Evolutionary conservation across 2,113 vertebrate species (phyloP).

Genomic region (Nannospalax galili): DNA sequence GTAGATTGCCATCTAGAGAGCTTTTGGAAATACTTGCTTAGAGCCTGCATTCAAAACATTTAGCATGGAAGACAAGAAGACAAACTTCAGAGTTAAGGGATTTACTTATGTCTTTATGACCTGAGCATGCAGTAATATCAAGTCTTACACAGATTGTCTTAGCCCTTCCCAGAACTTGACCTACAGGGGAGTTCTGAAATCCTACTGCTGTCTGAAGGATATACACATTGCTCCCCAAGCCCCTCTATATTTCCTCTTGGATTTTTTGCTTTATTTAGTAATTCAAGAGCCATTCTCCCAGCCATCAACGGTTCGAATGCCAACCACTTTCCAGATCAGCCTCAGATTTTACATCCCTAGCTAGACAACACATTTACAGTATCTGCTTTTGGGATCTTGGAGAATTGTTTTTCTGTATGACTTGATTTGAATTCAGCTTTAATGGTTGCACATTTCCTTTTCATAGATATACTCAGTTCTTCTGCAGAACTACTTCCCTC

Average conservation of each 20-base stretch:
- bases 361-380: background rate
- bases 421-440: constrained; percentile 17
- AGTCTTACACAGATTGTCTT: background rate
- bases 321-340: background rate
- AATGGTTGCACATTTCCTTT: background rate
- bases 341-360: background rate
- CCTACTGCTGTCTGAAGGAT: background rate
- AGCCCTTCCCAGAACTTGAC: background rate
- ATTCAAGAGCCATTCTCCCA: background rate
- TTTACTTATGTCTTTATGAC: constrained; percentile 1
- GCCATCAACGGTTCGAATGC: background rate
- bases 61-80: constrained; percentile 13
- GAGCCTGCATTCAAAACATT: background rate
- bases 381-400: background rate
- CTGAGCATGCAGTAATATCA: background rate
- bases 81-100: background rate
- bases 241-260: background rate
- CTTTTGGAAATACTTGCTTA: constrained; percentile 24
- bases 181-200: background rate
- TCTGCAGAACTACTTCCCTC: background rate
- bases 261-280: background rate
- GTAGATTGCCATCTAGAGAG: constrained; percentile 20
- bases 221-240: background rate
- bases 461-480: background rate
- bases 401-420: constrained; percentile 32